Evolutionary conservation across 2,797 vertebrate species (phyloP).

Genomic region (Coranthus polyacanthus): DNA sequence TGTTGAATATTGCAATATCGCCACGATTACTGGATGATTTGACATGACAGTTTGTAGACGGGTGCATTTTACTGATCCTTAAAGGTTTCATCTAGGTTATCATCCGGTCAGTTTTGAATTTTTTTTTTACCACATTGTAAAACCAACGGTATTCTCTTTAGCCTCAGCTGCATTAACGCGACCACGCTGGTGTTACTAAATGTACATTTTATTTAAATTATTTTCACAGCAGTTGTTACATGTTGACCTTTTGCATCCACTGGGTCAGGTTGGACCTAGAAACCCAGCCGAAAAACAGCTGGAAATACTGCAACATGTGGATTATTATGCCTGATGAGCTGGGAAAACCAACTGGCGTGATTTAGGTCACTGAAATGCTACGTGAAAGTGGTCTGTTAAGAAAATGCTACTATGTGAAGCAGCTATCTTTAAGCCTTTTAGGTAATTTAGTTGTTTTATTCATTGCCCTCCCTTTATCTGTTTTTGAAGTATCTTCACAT

Average conservation of each 20-base stretch:
- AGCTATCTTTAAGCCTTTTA: conserved; percentile 36
- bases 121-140: no score
- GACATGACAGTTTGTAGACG: no score
- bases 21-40: no score
- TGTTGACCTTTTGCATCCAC: conserved; percentile 34
- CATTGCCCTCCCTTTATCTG: conserved; percentile 32
- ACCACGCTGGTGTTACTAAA: no score
- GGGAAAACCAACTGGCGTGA: conserved; percentile 4
- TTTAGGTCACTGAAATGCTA: conserved; percentile 33
- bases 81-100: no score
- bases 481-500: conserved; percentile 36
- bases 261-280: conserved; percentile 44
- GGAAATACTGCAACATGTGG: conserved; percentile 38
- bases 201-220: background rate
- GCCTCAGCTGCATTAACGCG: no score
- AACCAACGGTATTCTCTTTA: no score
- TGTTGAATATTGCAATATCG: no score
- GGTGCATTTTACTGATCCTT: no score
- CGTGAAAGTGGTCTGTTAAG: conserved; percentile 24
- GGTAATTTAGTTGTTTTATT: conserved; percentile 52
- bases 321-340: conserved; percentile 33
- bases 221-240: conserved; percentile 5
- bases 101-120: no score
- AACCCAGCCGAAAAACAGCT: conserved; percentile 31
- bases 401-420: conserved; percentile 45